Base-by-base conservation (phyloP, 2,888 invertebrate genomes). In the Sturmia bella region DNA sequence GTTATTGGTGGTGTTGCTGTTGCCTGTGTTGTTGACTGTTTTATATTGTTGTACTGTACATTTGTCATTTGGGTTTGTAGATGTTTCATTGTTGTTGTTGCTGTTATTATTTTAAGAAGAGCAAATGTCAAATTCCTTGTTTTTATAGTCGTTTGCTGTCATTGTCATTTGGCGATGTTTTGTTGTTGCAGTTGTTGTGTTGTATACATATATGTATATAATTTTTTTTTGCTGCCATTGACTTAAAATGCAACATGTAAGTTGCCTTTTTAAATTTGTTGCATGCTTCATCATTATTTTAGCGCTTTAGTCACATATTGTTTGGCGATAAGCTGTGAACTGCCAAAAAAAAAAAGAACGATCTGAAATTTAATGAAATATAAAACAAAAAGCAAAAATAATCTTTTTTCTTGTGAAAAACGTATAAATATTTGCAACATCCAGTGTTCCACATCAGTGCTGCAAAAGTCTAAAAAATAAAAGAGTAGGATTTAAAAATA, bases 201-300 rank as follows among this genome's bases (percentile, higher is more conserved):
- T 27, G 80, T 66, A 77, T 81, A 72, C n/a, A n/a, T 39, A 83
- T 43, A 56, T 82, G 70, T 74, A 74, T 84, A 84, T 85, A 84
- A 32, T 83, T 50, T 59, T 80, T 68, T 74, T 77, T 83, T 84
- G 84, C 84, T 74, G 77, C 70, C 66, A 66, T 82, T 74, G 69
- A 39, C 73, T 83, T 83, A 84, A 84, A 84, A 83, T 80, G 81
- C 79, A 81, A 75, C 83, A 79, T 84, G 81, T 84, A 83, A 82
- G 83, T 83, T 85, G 84, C 85, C 84, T 80, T 76, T 77, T 80
- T 66, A 81, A 79, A 83, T 85, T 83, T 77, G 80, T 63, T 83
- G 83, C 76, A 83, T 84, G 83, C 85, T 84, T 84, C 82, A 85
- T 85, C 84, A 85, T 85, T 85, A 84, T 84, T 83, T 78, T 82